Evolutionary conservation across 2,113 vertebrate genomes (phyloP).

Genomic region (Butorides virescens): DNA sequence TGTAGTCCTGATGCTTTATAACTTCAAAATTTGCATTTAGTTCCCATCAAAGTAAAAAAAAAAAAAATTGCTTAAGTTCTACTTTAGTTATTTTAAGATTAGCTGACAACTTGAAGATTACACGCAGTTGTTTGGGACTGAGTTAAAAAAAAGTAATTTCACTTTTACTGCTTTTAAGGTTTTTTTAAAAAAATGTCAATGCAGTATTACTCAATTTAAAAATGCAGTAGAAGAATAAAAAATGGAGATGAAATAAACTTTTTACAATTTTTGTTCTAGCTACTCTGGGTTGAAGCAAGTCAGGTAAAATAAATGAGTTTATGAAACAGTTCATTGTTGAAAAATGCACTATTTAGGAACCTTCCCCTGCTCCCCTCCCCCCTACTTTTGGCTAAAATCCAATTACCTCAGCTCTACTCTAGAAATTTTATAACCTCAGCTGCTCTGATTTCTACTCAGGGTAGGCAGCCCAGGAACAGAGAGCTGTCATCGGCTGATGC

Average conservation of each 20-base stretch:
- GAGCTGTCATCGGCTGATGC: not conserved
- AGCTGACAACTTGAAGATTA: not conserved
- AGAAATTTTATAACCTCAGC: not conserved
- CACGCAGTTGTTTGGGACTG: not conserved
- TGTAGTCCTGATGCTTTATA: not conserved
- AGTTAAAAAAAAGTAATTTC: not conserved
- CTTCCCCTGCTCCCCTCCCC: accelerated
- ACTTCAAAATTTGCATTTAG: not conserved
- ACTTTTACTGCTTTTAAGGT: not conserved
- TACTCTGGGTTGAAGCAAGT: not conserved
- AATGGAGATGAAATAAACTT: accelerated
- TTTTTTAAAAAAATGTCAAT: not conserved
- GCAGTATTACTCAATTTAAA: not conserved
- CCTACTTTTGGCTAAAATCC: not conserved
- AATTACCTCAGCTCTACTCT: not conserved
- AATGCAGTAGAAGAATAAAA: not conserved
- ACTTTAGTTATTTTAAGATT: not conserved
- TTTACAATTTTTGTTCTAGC: not conserved
- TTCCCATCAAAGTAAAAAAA: not conserved
- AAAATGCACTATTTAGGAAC: not conserved
- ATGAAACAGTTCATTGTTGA: not conserved
- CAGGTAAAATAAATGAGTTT: not conserved
- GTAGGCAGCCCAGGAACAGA: not conserved
- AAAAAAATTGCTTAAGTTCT: not conserved
- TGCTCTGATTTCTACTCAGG: not conserved